Percentiles rank a stretch among this genome's conserved stretches.
Conservation (phyloP, 2,888 invertebrate species). For the Bedellia somnulentella region DNA sequence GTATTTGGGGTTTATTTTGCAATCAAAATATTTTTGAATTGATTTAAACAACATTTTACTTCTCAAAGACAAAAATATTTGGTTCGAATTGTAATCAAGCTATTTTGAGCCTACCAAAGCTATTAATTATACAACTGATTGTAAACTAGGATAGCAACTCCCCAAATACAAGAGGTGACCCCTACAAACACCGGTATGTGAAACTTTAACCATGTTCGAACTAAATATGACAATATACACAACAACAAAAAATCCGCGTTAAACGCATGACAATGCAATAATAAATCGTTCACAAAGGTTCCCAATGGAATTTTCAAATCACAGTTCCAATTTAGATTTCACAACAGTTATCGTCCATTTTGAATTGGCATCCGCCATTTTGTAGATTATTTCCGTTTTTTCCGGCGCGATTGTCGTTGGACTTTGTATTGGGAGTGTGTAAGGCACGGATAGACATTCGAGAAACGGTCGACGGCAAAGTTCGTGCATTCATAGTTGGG, state of each 20-base stretch:
- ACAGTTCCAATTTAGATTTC: slow-evolving; percentile 38
- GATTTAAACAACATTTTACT: too few species aligned
- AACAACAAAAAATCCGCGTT: too few species aligned
- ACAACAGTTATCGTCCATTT: slow-evolving; percentile 20
- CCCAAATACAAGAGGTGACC: slow-evolving; percentile 88
- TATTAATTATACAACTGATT: slow-evolving; percentile 41
- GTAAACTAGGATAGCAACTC: slow-evolving; percentile 57
- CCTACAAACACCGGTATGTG: slow-evolving; percentile 83
- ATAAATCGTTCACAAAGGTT: slow-evolving; percentile 6
- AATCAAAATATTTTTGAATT: too few species aligned
- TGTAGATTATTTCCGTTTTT: slow-evolving; percentile 57
- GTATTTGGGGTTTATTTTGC: too few species aligned
- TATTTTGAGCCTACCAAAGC: too few species aligned
- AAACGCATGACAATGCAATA: slow-evolving; percentile 6
- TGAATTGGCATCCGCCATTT: too few species aligned
- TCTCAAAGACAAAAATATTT: too few species aligned
- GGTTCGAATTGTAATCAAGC: too few species aligned
- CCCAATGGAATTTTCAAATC: slow-evolving; percentile 27
- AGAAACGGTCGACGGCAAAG: too few species aligned
- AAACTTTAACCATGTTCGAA: slow-evolving; percentile 61
- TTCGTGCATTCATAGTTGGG: slow-evolving; percentile 45
- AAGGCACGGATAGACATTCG: slow-evolving; percentile 43
- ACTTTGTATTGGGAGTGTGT: slow-evolving; percentile 53
- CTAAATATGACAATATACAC: too few species aligned
- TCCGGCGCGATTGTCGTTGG: slow-evolving; percentile 57